Conservation (phyloP, 2,888 invertebrate species). For the Macropis europaea region DNA sequence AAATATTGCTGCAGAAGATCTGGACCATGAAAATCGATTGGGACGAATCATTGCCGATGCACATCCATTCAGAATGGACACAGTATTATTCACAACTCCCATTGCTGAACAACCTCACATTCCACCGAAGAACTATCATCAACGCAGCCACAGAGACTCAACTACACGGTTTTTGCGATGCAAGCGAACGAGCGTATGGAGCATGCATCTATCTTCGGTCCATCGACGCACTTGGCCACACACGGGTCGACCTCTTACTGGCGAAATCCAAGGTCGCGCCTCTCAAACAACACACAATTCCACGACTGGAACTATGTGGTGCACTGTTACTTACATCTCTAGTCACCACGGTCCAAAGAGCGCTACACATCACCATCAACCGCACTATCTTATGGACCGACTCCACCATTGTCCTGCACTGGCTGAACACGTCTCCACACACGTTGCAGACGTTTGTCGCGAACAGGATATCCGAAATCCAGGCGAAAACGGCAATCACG, state of each 20-base stretch:
- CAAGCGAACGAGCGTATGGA: slow-evolving; percentile 50
- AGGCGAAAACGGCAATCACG: neutral
- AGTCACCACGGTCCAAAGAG: neutral
- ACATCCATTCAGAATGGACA: slow-evolving; percentile 37
- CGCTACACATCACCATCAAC: neutral
- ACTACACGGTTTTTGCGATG: slow-evolving; percentile 56
- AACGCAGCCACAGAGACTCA: slow-evolving; percentile 7
- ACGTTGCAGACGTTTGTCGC: slow-evolving; percentile 38
- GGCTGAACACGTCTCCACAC: slow-evolving; percentile 51
- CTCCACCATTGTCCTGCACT: slow-evolving; percentile 49
- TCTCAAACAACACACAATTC: slow-evolving; percentile 28
- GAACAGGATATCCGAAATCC: slow-evolving; percentile 18
- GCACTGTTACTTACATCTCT: slow-evolving; percentile 28
- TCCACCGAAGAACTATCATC: slow-evolving; percentile 24
- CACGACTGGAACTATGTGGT: slow-evolving; percentile 41
- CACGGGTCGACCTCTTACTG: slow-evolving; percentile 4
- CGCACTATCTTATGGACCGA: slow-evolving; percentile 49
- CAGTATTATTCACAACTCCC: slow-evolving; percentile 29
- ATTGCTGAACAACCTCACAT: slow-evolving; percentile 31
- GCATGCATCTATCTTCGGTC: slow-evolving; percentile 36
- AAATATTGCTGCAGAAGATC: slow-evolving; percentile 49
- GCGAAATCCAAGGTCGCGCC: slow-evolving; percentile 46
- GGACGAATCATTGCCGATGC: slow-evolving; percentile 45
- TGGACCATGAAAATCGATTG: slow-evolving; percentile 49
- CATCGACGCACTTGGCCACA: neutral